These are phyloP conservation scores for Callorhinus ursinus DNA, from an alignment of 2,113 vertebrate species.

Conservation along the genomic window DNA sequence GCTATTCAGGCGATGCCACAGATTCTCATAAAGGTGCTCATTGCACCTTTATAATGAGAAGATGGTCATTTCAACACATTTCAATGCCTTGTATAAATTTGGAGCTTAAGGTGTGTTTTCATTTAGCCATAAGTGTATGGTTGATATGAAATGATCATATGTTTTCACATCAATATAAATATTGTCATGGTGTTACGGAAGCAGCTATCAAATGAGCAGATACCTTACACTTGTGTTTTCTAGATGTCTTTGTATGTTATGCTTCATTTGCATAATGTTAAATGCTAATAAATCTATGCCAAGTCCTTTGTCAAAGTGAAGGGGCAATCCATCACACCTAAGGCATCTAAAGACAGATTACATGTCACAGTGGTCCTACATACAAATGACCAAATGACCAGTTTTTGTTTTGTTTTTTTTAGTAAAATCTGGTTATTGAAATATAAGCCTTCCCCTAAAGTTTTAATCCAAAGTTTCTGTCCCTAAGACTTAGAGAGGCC, in stretches of 20 bases:
- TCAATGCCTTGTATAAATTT: slow-evolving; percentile 64
- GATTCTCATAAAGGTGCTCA: slow-evolving; percentile 63
- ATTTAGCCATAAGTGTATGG: slow-evolving; percentile 30
- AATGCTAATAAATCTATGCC: slow-evolving; percentile 47
- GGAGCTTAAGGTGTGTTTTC: slow-evolving; percentile 54
- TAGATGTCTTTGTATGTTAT: slow-evolving; percentile 50
- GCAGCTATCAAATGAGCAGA: background rate
- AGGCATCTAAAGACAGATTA: background rate
- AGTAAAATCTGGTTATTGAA: background rate
- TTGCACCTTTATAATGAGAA: slow-evolving; percentile 49
- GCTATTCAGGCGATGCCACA: slow-evolving; percentile 57
- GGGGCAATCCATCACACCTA: background rate
- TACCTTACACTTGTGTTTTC: slow-evolving; percentile 46
- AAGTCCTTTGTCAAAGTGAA: slow-evolving; percentile 47
- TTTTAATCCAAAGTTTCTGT: background rate
- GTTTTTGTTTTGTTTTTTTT: background rate
- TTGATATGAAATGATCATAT: slow-evolving; percentile 24
- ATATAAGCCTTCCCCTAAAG: slow-evolving; percentile 24
- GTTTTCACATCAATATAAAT: slow-evolving; percentile 35
- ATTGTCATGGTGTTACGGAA: slow-evolving; percentile 38
- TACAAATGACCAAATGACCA: background rate
- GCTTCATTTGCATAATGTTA: slow-evolving; percentile 34
- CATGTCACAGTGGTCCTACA: background rate
- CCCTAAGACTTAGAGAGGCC: background rate
- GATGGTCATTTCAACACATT: slow-evolving; percentile 51